Evolutionary conservation across 2,888 invertebrate genomes (phyloP).

Genomic region (Drosophila barbarae): DNA sequence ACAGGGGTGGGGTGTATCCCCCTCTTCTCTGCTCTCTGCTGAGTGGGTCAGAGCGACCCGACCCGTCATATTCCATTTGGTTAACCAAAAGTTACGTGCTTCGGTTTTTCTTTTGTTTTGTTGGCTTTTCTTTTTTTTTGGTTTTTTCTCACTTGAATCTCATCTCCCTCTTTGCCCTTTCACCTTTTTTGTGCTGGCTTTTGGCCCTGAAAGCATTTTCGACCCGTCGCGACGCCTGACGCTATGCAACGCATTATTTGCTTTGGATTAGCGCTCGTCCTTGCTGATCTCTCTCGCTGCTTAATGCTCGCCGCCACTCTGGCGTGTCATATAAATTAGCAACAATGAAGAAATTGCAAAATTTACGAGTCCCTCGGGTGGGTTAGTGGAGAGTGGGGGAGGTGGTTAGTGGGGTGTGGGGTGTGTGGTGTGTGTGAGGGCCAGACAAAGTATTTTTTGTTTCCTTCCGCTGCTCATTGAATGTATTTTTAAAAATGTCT

Average conservation of each 20-base stretch:
- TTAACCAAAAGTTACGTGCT: constrained; percentile 66
- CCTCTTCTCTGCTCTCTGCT: background rate
- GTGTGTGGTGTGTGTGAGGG: constrained; percentile 7
- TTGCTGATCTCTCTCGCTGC: constrained; percentile 22
- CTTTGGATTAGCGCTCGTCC: constrained; percentile 64
- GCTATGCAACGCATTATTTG: constrained; percentile 67
- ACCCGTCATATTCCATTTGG: constrained; percentile 55
- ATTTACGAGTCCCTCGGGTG: constrained; percentile 75
- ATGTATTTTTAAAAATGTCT: constrained; percentile 64
- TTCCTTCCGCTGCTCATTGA: constrained; percentile 26
- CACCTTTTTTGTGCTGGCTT: constrained; percentile 18
- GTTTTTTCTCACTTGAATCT: constrained; percentile 5
- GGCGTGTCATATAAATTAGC: constrained; percentile 68
- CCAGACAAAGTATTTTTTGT: constrained; percentile 24
- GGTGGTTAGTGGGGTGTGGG: background rate
- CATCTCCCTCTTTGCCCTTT: background rate
- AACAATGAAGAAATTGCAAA: constrained; percentile 74
- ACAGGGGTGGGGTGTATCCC: constrained; percentile 8
- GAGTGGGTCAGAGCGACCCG: constrained; percentile 51
- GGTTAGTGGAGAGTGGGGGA: background rate
- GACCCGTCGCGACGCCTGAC: constrained; percentile 37
- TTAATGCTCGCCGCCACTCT: constrained; percentile 19
- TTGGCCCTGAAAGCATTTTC: constrained; percentile 63
- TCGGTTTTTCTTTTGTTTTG: constrained; percentile 33
- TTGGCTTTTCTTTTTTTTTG: constrained; percentile 18